Evolutionary conservation across 2,888 invertebrate species (phyloP).

Genomic region (Eulithis testata): DNA sequence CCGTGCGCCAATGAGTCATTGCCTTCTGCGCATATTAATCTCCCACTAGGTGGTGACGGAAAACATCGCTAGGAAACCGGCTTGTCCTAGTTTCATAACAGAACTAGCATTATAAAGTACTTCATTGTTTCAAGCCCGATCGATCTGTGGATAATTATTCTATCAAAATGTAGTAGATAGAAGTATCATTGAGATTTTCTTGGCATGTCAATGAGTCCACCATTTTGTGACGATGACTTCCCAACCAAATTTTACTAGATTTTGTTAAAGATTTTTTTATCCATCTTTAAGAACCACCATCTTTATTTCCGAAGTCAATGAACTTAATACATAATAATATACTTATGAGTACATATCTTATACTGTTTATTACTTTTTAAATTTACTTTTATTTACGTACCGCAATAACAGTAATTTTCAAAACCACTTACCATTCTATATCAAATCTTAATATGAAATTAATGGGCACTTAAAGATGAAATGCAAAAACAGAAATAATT

Average conservation of each 20-base stretch:
- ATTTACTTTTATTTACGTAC: constrained; percentile 3
- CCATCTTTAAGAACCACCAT: not conserved
- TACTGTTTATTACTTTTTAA: no score
- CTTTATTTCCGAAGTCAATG: not conserved
- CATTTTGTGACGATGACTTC: no score
- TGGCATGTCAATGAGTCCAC: no score
- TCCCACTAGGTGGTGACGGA: constrained; percentile 13
- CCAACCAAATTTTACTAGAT: no score
- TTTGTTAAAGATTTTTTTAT: no score
- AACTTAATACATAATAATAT: not conserved
- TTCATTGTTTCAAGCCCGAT: constrained; percentile 7
- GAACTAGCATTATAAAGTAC: constrained; percentile 11
- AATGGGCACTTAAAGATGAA: constrained; percentile 19
- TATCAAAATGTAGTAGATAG: no score
- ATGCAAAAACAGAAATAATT: constrained; percentile 23
- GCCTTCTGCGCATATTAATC: constrained; percentile 4
- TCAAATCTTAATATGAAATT: constrained; percentile 18
- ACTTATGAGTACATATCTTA: no score
- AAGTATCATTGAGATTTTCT: no score
- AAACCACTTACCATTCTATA: constrained; percentile 13
- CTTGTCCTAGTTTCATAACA: constrained; percentile 15
- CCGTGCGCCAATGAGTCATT: not conserved
- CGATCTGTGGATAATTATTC: not conserved
- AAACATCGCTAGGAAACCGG: constrained; percentile 10
- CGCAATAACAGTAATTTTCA: constrained; percentile 19